Evolutionary conservation across 2,113 vertebrate genomes (phyloP), one percentile per base, ranked within the genome.

Genomic region (Ibidorhyncha struthersii): DNA sequence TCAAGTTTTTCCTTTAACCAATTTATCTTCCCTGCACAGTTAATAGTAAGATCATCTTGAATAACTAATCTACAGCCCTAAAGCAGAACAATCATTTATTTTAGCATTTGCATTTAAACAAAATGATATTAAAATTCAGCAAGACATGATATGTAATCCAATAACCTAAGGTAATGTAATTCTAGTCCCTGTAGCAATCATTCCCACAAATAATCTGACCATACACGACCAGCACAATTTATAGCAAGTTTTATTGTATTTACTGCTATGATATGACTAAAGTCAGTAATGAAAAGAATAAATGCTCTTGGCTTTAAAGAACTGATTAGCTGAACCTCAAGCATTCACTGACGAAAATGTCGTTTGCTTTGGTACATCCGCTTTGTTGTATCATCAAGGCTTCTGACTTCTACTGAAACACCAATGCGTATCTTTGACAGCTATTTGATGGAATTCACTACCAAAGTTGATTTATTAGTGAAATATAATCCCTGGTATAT

Each of bases 51-150:
- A 95, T 90, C 80, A 76, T 94, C 92, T 93, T 92, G 71, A 95
- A 90, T 95, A 91, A 84, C 83, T 95, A 91, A 81, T 78, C 65
- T 26, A 82, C 36, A 19, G 86, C 86, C 88, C 88, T 20, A 9
- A 71, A 87, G 95, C 71, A 83, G 76, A 97, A 65, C 62, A 74
- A 85, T 96, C 88, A 94, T 94, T 98, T 97, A 97, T 95, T 95
- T 97, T 91, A 94, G 82, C 87, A 94, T 97, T 97, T 97, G 94
- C 96, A 96, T 96, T 97, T 95, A 96, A 97, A 97, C 94, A 94
- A 95, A 97, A 93, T 71, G 12, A 85, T 85, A 94, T 95, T 97
- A 96, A 93, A 94, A 98, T 96, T 92, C 96, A 92, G 90, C 59
- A 70, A 70, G 91, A 91, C 69, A 34, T 77, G 59, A 88, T 96